phyloP scores from a whole-genome alignment of 2,888 invertebrate species.

The Ectemnius cavifrons region DNA sequence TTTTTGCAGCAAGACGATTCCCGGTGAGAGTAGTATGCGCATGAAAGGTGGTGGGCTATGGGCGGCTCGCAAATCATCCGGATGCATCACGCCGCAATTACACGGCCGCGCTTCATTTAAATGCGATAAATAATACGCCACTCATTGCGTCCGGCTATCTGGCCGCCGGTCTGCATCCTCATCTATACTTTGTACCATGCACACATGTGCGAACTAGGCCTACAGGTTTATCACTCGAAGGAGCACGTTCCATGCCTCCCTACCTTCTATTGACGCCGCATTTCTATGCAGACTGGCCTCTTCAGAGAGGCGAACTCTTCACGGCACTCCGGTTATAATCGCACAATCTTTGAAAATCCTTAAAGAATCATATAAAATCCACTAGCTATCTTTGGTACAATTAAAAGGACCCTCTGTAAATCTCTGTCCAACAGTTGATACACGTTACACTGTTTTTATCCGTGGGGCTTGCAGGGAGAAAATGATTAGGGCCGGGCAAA shows the following conservation, averaged over 20 bases:
- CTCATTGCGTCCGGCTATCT: constrained; percentile 71
- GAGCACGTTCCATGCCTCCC: too few species aligned
- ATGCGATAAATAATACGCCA: constrained; percentile 75
- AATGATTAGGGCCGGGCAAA: constrained; percentile 10
- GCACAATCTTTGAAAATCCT: too few species aligned
- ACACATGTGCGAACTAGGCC: constrained; percentile 40
- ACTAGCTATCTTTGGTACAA: too few species aligned
- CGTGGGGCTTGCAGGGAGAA: neutral
- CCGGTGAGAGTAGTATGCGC: constrained; percentile 37
- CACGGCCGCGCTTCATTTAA: constrained; percentile 77
- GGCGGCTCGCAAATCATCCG: constrained; percentile 74
- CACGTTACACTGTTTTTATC: too few species aligned
- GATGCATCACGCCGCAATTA: constrained; percentile 77
- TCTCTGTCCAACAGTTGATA: too few species aligned
- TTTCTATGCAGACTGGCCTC: too few species aligned
- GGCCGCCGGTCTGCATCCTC: constrained; percentile 45
- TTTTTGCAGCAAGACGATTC: constrained; percentile 22
- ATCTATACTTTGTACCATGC: constrained; percentile 45
- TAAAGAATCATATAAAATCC: too few species aligned
- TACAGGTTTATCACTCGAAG: constrained; percentile 27
- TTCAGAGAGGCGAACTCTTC: too few species aligned
- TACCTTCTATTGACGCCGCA: too few species aligned
- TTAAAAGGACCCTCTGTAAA: too few species aligned
- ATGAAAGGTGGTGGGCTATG: constrained; percentile 63
- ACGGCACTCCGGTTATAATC: too few species aligned